Base-by-base conservation (phyloP, 2,888 invertebrate species). In the Desoria tigrina region DNA sequence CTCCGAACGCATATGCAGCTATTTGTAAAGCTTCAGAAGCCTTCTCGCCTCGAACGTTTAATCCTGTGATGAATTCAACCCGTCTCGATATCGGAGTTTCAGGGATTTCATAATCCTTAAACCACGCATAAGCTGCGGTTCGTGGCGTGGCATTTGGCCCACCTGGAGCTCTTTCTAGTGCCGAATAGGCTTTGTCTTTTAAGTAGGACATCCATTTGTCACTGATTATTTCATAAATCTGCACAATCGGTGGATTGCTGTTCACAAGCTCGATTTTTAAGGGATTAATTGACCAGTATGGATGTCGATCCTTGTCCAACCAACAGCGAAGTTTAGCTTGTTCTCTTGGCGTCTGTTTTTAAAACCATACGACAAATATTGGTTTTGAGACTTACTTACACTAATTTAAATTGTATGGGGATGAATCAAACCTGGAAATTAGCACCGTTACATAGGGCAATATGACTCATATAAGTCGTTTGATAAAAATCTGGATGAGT, bases 101-200 rank as follows among this genome's bases (percentile, higher is more conserved):
- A 1, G 66, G 65, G 42, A 73, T 71, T 14, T 62, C 61, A 11
- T 62, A 45, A 51, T 74, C 75, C 11, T 67, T 66, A 45, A 76
- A 67, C 74, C 75, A 76, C 14, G 73, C 71, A 55, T 76, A 76
- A 4, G 71, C 66, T 4, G 74, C 75, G 0, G 73, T 73, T 49
- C 74, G 37, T 11, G 70, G 74, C 9, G 71, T 74, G 6, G 71
- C 70, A 55, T 60, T 65, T 1, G 63, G 65, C 9, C 62, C 14
- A 2, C 66, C 59, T 1, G 75, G 74, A 0, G 73, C 72, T 42
- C 69, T 57, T 58, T 74, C 66, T 42, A 75, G 37, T 26, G 49
- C 59, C 0, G 71, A 55, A 51, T 58, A 62, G 0, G 74, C 66
- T 18, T 64, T 28, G 3, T 39, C 53, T 42, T 69, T 72, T 18